Evolutionary conservation across 2,888 invertebrate species (phyloP).

Genomic region (Candidula unifasciata): DNA sequence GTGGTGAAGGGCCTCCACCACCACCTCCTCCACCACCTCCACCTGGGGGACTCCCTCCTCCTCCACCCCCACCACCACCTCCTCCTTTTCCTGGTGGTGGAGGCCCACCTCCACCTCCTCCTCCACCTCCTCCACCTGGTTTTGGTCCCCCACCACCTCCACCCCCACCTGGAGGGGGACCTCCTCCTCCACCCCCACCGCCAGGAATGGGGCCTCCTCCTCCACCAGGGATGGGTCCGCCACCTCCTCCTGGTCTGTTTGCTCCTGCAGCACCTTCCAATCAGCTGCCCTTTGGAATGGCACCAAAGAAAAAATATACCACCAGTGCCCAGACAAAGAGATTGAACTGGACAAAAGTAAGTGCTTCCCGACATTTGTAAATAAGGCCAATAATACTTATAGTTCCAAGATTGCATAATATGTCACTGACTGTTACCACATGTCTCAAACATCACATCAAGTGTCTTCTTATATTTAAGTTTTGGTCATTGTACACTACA

Average conservation of each 20-base stretch:
- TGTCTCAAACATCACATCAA: too few species aligned
- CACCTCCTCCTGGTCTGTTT: constrained; percentile 52
- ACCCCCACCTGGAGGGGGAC: constrained; percentile 30
- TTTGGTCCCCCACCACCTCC: constrained; percentile 52
- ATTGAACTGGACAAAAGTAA: constrained; percentile 94
- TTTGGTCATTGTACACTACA: too few species aligned
- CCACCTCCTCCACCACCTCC: constrained; percentile 35
- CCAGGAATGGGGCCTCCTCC: constrained; percentile 55
- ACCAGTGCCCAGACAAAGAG: constrained; percentile 92
- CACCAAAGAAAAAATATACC: constrained; percentile 95
- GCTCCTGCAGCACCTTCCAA: constrained; percentile 62
- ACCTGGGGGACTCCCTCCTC: constrained; percentile 45
- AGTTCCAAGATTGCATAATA: too few species aligned
- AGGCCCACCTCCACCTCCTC: constrained; percentile 47
- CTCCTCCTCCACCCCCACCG: constrained; percentile 58
- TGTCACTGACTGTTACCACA: too few species aligned
- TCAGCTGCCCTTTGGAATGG: constrained; percentile 88
- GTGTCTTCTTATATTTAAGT: too few species aligned
- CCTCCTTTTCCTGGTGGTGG: constrained; percentile 38
- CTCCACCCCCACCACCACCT: constrained; percentile 45
- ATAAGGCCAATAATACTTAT: too few species aligned
- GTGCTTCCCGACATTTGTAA: too few species aligned
- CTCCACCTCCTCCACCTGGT: constrained; percentile 39
- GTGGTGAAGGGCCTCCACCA: constrained; percentile 49
- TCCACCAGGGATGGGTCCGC: constrained; percentile 39